Evolutionary conservation across 2,113 vertebrate species (phyloP), one percentile per base, ranked within the genome.

Genomic region (Petroica traversi): DNA sequence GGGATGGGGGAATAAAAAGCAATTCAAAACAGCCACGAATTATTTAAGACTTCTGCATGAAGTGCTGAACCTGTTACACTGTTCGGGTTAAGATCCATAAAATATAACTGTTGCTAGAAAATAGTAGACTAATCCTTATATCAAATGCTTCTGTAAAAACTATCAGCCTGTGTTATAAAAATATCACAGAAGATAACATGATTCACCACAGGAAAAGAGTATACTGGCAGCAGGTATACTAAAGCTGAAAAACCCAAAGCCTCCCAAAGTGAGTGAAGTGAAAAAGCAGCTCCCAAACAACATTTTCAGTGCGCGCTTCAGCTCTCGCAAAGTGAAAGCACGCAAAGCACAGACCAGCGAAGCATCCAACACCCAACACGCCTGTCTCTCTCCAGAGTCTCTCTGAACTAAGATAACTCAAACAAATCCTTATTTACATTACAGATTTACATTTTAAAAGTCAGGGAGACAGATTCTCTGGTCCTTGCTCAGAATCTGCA

Each of bases 341-440:
- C 0, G 15, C 28, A 4, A 43, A 40, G 33, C 2, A 25, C 52
- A 29, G 73, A 55, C 8, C 49, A 75, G 71, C 0, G 0, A 80
- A 36, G 66, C 40, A 61, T 62, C 26, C 31, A 23, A 62, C 71
- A 51, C 34, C 34, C 33, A 81, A 20, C 24, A 12, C 0, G 0
- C 34, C 31, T 7, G 3, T 64, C 62, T 83, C 91, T 82, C 79
- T 85, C 77, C 48, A 43, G 91, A 85, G 79, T 49, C 85, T 62
- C 48, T 67, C 72, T 3, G 3, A 72, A 72, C 63, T 86, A 76
- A 77, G 73, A 66, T 73, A 77, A 82, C 55, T 93, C 93, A 86
- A 94, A 94, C 86, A 95, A 78, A 85, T 58, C 88, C 87, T 77
- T 94, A 69, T 97, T 96, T 96, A 87, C 82, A 28, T 62, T 93